Evolutionary conservation across 2,113 vertebrate genomes (phyloP).

Genomic region (Upupa epops): DNA sequence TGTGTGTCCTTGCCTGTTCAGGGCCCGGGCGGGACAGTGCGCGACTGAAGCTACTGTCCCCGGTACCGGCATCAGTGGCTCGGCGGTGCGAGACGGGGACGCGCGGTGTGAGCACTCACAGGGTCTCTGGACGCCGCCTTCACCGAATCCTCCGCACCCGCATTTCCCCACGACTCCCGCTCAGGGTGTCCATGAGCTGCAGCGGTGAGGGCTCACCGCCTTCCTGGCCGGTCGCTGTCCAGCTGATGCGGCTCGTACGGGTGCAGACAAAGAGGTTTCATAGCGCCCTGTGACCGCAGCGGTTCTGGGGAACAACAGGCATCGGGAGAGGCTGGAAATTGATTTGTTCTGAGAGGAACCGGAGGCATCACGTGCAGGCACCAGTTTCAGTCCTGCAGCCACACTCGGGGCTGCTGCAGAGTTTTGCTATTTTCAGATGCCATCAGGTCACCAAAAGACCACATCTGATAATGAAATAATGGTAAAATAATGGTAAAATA

Average conservation of each 20-base stretch:
- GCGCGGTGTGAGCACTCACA: background rate
- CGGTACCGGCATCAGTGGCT: background rate
- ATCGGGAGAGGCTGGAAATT: background rate
- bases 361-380: background rate
- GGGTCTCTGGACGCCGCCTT: background rate
- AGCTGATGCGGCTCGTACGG: background rate
- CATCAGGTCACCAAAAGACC: background rate
- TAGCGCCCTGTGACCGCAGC: background rate
- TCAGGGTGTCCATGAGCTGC: background rate
- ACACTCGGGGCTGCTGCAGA: background rate
- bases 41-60: background rate
- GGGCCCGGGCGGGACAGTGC: background rate
- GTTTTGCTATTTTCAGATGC: background rate
- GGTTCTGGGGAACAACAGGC: background rate
- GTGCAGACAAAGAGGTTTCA: background rate
- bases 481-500: background rate
- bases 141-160: background rate
- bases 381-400: background rate
- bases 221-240: conserved; percentile 22
- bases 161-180: rapidly evolving
- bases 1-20: background rate
- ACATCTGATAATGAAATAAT: background rate
- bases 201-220: no score
- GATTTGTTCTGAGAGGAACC: background rate
- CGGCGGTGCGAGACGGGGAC: background rate